These are phyloP conservation scores for Polymixis lichenea DNA, from an alignment of 2,888 invertebrate species.

Conservation along the genomic window DNA sequence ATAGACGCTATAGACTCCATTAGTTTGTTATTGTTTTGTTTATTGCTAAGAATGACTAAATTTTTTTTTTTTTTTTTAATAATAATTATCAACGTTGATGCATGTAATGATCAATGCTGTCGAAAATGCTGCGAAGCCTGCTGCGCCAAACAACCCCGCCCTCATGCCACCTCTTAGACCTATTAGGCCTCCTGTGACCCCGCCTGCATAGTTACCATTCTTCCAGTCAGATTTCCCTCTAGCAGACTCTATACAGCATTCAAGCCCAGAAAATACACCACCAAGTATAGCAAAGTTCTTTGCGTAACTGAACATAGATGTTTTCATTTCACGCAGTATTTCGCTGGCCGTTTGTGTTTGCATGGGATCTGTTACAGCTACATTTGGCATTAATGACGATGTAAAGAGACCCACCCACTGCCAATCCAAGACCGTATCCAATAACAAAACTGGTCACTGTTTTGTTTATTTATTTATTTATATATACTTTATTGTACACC, in stretches of 20 bases:
- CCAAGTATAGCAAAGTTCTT: conserved; percentile 99
- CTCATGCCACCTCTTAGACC: conserved; percentile 97
- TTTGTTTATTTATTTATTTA: too few species aligned
- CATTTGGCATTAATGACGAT: conserved; percentile 98
- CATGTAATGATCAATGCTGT: conserved; percentile 99
- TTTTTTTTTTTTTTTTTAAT: conserved; percentile 24
- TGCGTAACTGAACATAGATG: conserved; percentile 97
- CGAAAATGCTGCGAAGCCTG: conserved; percentile 99
- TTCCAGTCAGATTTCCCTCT: conserved; percentile 99
- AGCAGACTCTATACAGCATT: conserved; percentile 98
- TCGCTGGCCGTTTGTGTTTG: conserved; percentile 95
- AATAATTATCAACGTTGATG: conserved; percentile 81
- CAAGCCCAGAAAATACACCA: conserved; percentile 97
- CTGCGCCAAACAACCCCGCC: conserved; percentile 98
- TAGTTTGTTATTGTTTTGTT: conserved; percentile 8
- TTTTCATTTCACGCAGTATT: conserved; percentile 97
- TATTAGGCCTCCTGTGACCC: conserved; percentile 97
- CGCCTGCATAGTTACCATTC: conserved; percentile 99
- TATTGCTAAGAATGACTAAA: conserved; percentile 56
- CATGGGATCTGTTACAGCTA: conserved; percentile 92
- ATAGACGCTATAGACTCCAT: not conserved
- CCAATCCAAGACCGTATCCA: conserved; percentile 98
- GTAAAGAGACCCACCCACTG: conserved; percentile 99
- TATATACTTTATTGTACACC: too few species aligned
- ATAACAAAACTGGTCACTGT: too few species aligned